phyloP scores from a whole-genome alignment of 2,797 vertebrate species.

The Oceanodroma leucorhoa region DNA sequence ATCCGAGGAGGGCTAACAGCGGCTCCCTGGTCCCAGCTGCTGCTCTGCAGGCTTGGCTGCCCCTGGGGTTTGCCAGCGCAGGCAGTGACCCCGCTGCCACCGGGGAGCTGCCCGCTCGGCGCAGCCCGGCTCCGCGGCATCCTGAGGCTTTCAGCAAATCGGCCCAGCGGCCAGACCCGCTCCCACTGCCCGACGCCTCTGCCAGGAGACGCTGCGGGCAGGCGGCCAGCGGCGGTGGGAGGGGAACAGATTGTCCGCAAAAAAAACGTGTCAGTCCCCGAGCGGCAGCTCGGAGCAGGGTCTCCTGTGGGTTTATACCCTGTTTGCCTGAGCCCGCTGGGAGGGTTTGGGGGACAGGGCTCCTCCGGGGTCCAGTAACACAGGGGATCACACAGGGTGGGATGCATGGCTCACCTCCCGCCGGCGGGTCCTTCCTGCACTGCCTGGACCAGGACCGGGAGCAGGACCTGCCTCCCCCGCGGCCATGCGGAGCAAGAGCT shows the following conservation, averaged over 20 bases:
- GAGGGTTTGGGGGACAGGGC: not conserved
- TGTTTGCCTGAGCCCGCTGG: not conserved
- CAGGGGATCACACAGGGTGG: rapidly evolving
- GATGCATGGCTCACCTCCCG: rapidly evolving
- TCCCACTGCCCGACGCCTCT: rapidly evolving
- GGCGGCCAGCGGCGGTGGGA: not conserved
- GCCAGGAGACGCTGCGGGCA: not conserved
- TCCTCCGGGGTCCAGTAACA: rapidly evolving
- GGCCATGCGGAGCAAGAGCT: not conserved
- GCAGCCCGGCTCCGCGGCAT: rapidly evolving
- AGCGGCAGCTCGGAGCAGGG: not conserved
- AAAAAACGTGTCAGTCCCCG: not conserved
- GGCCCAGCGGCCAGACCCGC: not conserved
- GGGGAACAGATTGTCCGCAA: slow-evolving; percentile 8
- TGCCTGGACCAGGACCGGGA: not conserved
- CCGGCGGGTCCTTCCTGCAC: not conserved
- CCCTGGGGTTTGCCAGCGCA: rapidly evolving
- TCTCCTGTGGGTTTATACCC: not conserved
- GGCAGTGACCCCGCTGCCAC: not conserved
- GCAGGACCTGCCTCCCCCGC: rapidly evolving
- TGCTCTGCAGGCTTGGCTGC: rapidly evolving
- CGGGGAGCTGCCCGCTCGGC: not conserved
- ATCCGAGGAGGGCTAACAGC: rapidly evolving
- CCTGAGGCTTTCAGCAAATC: rapidly evolving
- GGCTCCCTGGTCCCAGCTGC: not conserved